Evolutionary conservation across 92 coral and sea anemone genomes (phyloP), one percentile per base, ranked within the genome.

Genomic region (Chrysogorgia sp.): DNA sequence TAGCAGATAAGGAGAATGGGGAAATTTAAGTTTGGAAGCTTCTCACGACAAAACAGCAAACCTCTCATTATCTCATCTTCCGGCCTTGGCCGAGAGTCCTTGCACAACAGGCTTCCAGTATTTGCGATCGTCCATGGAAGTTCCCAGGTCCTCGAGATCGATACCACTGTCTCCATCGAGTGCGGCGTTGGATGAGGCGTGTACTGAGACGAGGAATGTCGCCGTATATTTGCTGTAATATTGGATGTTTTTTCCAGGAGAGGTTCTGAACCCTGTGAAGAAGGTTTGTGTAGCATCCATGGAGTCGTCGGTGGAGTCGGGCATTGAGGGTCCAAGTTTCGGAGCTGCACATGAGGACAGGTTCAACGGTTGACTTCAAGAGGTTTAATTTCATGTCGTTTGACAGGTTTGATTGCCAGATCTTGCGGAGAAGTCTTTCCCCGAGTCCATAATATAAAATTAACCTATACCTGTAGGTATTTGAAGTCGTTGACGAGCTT

Each of bases 341-440:
- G 23, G 81, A 20, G 19, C 71, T 56, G 56, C 57, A 75, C 56
- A 37, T 20, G n/a, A 75, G 70, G 64, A 58, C 40, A 5, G 81
- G 81, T 52, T 75, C 69, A 0, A 75, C 57, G 21, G 64, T n/a
- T 24, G 19, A 0, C 7, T 33, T 32, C 6, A 43, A 70, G 28
- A 70, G 76, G 37, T 43, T 43, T 70, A 70, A n/a, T 33, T 70
- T 70, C 76, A 70, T 55, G 76, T 70, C 23, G 76, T 40, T 70
- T 2, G 43, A 37, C 43, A 72, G 63, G 79, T 72, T 48, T 72
- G 79, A 72, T 55, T 41, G 71, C 32, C 67, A 30, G 31, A 74
- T 53, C 31, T 57, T 53, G 67, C 55, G 28, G 6, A 53, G 14
- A 1, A 56, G 62, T 56, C 4, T 28, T 56, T 56, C 1, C 30